Evolutionary conservation across 1,140 invertebrate species (phyloP), one percentile per base, ranked within the genome.

Genomic region (Trichonephila clavipes): DNA sequence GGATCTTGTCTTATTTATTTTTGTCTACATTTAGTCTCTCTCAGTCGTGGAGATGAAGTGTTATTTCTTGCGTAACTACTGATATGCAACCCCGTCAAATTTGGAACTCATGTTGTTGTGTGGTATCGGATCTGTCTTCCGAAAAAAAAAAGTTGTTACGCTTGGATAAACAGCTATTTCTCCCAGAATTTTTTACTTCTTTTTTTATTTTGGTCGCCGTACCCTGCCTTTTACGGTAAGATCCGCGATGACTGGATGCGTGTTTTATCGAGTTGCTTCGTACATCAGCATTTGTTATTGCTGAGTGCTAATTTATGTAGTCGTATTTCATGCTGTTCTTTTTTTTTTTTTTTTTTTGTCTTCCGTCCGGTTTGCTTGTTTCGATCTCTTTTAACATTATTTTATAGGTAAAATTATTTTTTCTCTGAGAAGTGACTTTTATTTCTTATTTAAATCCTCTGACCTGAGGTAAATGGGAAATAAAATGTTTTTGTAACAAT

Each of bases 141-240:
- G 5, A 40, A 72, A 34, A 69, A 72, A 77, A 77, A 77, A 77
- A 77, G 12, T 24, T 14, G 66, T 21, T 77, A 40, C 28, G 72
- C 5, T 77, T 34, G 72, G 28, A 77, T 77, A 77, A 77, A 77
- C 72, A 77, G 72, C 18, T 77, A 18, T 77, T 40, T 77, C 28
- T 18, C 21, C 16, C 6, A 18, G 16, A 21, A 18, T 64, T 64
- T 77, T 77, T 77, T 28, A 28, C 28, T 34, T 72, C 16, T 24
- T 34, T 18, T 72, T 40, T 77, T 18, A 1, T 16, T 77, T 77
- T 77, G 28, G 72, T 18, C 72, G 72, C 18, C 72, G 72, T 77
- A 77, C 72, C 28, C 72, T 77, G 34, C 72, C 72, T 77, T 77
- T 77, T 77, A 77, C 72, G 72, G 72, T 77, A 77, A 77, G 28